Percentiles rank a stretch among this genome's conserved stretches.
These are phyloP conservation scores for Tenthredo distinguenda DNA, from an alignment of 2,888 invertebrate species.

Conservation along the genomic window DNA sequence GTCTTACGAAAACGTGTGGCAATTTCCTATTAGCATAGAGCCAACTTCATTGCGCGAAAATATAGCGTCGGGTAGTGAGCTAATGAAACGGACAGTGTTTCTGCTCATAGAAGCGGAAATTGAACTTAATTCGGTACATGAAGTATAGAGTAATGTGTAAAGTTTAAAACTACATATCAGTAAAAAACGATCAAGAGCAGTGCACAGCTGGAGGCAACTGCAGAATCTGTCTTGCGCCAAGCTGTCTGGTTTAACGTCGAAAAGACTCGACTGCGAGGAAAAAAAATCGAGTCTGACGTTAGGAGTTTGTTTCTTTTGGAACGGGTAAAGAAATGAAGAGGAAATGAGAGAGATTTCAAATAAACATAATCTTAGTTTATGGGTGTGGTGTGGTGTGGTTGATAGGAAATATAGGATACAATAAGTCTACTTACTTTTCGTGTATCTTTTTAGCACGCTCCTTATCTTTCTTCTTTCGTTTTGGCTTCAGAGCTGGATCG, in stretches of 20 bases:
- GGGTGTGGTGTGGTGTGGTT: not conserved
- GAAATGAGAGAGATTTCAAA: not conserved
- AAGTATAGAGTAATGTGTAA: not conserved
- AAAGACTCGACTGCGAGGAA: not conserved
- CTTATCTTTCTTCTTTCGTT: constrained; percentile 91
- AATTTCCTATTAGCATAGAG: not conserved
- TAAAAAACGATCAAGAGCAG: constrained; percentile 8
- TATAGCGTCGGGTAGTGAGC: not conserved
- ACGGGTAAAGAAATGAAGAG: constrained; percentile 19
- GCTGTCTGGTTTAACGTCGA: constrained; percentile 27
- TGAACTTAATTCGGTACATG: constrained; percentile 5
- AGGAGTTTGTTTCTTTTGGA: constrained; percentile 9
- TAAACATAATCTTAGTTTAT: not conserved
- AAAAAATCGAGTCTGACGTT: not conserved
- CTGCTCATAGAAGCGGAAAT: constrained; percentile 35
- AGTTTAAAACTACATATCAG: constrained; percentile 5
- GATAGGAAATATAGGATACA: not conserved
- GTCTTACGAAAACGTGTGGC: not conserved
- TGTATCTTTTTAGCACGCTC: constrained; percentile 95
- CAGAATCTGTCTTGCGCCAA: constrained; percentile 34
- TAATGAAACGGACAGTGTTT: constrained; percentile 1
- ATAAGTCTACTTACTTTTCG: constrained; percentile 84
- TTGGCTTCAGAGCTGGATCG: constrained; percentile 95
- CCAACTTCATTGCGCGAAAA: not conserved
- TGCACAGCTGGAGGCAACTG: constrained; percentile 31